Percentiles rank a stretch among this genome's conserved stretches.
These are phyloP conservation scores for Pocota personata DNA, from an alignment of 2,888 invertebrate genomes.

Conservation along the genomic window DNA sequence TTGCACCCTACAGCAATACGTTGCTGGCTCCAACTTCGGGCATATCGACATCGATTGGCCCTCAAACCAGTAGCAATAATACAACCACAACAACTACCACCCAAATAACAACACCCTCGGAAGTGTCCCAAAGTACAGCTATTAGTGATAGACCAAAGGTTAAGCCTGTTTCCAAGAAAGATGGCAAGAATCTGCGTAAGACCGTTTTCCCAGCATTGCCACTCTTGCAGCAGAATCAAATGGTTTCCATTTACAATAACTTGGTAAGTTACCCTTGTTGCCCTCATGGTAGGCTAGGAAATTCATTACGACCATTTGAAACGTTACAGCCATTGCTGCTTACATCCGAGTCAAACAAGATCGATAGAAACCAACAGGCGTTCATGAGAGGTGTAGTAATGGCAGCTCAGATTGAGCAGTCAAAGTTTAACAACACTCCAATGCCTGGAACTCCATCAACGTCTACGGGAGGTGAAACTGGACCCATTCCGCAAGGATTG, in stretches of 20 bases:
- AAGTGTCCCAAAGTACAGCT: constrained; percentile 86
- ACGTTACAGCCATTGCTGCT: constrained; percentile 74
- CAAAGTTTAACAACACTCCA: constrained; percentile 66
- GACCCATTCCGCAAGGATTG: constrained; percentile 70
- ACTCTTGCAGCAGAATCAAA: constrained; percentile 81
- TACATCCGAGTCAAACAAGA: constrained; percentile 77
- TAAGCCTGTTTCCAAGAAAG: constrained; percentile 91
- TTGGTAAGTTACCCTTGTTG: constrained; percentile 79
- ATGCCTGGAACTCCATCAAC: constrained; percentile 70
- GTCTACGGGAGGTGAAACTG: constrained; percentile 68
- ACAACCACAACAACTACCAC: constrained; percentile 75
- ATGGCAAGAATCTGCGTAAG: constrained; percentile 89
- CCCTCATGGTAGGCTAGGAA: background rate
- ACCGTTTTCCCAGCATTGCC: constrained; percentile 82
- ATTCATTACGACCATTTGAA: background rate
- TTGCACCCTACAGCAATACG: constrained; percentile 56
- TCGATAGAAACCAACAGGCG: constrained; percentile 76
- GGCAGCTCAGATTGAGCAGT: constrained; percentile 72
- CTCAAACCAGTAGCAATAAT: constrained; percentile 70
- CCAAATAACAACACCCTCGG: constrained; percentile 82
- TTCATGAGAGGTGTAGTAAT: constrained; percentile 76
- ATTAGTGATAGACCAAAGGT: constrained; percentile 93
- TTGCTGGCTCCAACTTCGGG: constrained; percentile 54
- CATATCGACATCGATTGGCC: constrained; percentile 54
- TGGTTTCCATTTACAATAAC: constrained; percentile 82